Evolutionary conservation across 2,888 invertebrate genomes (phyloP).

Genomic region (Anorthoa munda): DNA sequence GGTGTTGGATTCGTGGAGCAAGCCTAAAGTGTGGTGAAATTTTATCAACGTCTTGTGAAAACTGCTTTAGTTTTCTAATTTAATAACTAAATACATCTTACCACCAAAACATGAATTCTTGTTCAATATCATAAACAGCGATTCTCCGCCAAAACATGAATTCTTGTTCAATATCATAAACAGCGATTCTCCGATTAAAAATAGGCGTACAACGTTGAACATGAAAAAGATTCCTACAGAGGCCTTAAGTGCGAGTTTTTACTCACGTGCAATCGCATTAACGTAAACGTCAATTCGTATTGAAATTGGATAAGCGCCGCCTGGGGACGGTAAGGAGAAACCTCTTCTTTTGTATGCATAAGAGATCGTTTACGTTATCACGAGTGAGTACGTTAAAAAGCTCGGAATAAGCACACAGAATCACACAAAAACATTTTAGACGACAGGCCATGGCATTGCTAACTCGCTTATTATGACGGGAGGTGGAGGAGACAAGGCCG

Average conservation of each 20-base stretch:
- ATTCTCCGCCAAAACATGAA: conserved; percentile 26
- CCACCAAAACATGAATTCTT: conserved; percentile 18
- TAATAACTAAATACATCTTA: not conserved
- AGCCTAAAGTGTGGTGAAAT: conserved; percentile 1
- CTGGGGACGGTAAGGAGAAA: too few relatives aligned
- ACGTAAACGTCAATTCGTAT: too few relatives aligned
- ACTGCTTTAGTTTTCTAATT: not conserved
- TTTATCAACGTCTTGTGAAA: conserved; percentile 1
- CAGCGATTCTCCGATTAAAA: conserved; percentile 17
- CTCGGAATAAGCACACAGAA: too few relatives aligned
- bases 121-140: conserved; percentile 33
- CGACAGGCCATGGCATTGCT: not conserved
- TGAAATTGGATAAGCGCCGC: too few relatives aligned
- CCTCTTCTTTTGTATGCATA: too few relatives aligned
- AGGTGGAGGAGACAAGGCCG: not conserved
- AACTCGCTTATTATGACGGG: not conserved
- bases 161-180: conserved; percentile 28
- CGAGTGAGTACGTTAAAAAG: too few relatives aligned
- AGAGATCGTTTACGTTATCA: too few relatives aligned
- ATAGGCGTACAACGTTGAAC: conserved; percentile 1
- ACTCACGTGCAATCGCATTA: too few relatives aligned
- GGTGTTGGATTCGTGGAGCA: not conserved
- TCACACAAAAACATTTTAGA: conserved; percentile 6
- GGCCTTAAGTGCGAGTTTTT: too few relatives aligned
- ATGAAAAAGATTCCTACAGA: conserved; percentile 13